A percentile compares a stretch with the other conserved stretches of the same genome.
phyloP scores from a whole-genome alignment of 2,888 invertebrate species.

The Pterobdella sp. region DNA sequence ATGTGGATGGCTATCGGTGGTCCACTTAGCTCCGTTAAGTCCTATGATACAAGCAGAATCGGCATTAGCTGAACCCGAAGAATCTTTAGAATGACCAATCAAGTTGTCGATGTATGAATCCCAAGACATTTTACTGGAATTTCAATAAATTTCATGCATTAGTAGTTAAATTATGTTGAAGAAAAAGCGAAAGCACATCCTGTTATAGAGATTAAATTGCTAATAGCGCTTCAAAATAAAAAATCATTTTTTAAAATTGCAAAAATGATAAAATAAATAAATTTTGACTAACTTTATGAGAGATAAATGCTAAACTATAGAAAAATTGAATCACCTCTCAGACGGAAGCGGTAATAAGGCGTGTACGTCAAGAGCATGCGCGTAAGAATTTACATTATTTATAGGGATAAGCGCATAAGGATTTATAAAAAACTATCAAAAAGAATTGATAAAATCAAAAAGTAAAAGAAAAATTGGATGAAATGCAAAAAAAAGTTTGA shows the following conservation, averaged over 20 bases:
- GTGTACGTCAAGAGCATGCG: slow-evolving; percentile 19
- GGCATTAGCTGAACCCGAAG: slow-evolving; percentile 32
- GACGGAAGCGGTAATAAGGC: slow-evolving; percentile 29
- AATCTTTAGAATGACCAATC: slow-evolving; percentile 37
- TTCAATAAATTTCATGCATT: neutral
- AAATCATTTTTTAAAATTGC: neutral
- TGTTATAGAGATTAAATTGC: neutral
- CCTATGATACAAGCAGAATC: slow-evolving; percentile 41
- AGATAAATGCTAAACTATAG: neutral
- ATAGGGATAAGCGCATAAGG: neutral
- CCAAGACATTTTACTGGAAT: slow-evolving; percentile 37
- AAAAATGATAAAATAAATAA: slow-evolving; percentile 3
- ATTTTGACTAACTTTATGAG: neutral
- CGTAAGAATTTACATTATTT: slow-evolving; percentile 9
- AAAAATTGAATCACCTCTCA: slow-evolving; percentile 9
- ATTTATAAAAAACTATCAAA: too few species aligned
- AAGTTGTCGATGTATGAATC: slow-evolving; percentile 42
- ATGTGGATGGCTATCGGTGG: slow-evolving; percentile 32
- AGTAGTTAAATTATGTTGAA: neutral
- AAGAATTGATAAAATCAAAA: too few species aligned
- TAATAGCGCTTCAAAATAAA: neutral
- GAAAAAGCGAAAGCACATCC: neutral
- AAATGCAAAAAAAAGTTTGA: too few species aligned
- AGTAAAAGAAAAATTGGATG: too few species aligned
- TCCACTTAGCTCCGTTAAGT: slow-evolving; percentile 39